Percentiles rank a stretch among this genome's conserved stretches.
phyloP scores from a whole-genome alignment of 2,797 vertebrate species.

The Lepus oiostolus region DNA sequence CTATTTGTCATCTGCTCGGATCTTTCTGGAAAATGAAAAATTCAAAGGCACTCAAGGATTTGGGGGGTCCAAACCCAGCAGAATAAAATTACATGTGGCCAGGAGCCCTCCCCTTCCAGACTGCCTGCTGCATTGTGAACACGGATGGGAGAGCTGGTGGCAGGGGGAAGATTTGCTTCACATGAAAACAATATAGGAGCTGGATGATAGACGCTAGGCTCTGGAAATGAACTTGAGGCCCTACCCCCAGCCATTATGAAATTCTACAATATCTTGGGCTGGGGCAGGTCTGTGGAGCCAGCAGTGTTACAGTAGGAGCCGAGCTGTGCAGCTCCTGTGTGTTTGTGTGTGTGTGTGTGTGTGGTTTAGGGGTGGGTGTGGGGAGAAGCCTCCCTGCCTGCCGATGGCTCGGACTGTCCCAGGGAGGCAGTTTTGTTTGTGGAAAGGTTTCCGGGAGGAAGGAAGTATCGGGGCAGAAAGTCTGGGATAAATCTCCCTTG shows the following conservation, averaged over 20 bases:
- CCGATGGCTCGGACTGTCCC: background rate
- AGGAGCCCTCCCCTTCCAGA: background rate
- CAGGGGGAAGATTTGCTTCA: background rate
- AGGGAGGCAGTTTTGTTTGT: background rate
- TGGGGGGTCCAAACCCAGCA: background rate
- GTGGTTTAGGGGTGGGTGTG: no score
- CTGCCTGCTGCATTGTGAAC: rapidly evolving
- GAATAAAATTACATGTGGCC: background rate
- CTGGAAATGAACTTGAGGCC: background rate
- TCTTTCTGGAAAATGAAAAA: background rate
- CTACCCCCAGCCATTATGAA: background rate
- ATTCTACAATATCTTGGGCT: background rate
- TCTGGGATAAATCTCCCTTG: background rate
- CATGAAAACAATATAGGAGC: background rate
- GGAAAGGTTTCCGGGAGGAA: background rate
- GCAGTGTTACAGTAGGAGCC: no score
- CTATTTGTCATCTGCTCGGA: background rate
- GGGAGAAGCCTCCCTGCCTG: background rate
- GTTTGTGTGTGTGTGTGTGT: no score
- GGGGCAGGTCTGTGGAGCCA: rapidly evolving
- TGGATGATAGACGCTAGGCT: background rate
- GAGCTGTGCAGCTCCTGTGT: rapidly evolving
- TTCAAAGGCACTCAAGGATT: background rate
- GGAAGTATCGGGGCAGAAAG: background rate
- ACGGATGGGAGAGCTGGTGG: background rate